Conservation (phyloP, 2,797 vertebrate species). For the Spinus olivaceus region DNA sequence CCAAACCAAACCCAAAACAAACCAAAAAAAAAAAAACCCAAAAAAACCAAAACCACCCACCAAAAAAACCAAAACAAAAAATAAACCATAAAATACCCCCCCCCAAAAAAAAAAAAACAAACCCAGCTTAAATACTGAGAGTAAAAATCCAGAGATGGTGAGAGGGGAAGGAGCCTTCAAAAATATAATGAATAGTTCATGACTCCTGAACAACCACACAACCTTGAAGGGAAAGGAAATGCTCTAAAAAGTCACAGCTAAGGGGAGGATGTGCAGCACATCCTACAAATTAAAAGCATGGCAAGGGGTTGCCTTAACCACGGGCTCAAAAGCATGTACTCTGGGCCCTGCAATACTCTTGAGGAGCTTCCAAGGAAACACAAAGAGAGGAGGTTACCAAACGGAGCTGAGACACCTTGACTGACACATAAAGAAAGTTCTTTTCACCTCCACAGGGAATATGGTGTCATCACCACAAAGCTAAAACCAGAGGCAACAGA, state of each 20-base stretch:
- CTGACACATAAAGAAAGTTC: neutral
- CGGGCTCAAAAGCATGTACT: rapidly evolving
- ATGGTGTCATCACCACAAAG: neutral
- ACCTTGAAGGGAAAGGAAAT: neutral
- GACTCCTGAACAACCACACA: neutral
- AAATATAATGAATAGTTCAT: neutral
- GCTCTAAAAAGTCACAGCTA: neutral
- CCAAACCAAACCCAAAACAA: neutral
- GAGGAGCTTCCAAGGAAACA: neutral
- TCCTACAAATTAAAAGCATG: neutral
- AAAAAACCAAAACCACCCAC: neutral
- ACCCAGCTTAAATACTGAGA: neutral
- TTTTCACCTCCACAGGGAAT: neutral
- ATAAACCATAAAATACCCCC: neutral
- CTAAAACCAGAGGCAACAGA: conserved; percentile 36
- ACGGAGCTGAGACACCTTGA: neutral
- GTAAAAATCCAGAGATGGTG: neutral
- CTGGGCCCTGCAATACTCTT: rapidly evolving
- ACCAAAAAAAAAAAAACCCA: neutral
- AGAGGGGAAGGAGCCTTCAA: neutral
- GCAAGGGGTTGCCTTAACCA: neutral
- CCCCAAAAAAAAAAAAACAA: neutral
- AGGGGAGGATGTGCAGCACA: too few species aligned
- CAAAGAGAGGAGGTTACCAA: neutral
- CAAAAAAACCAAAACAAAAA: neutral